These are phyloP conservation scores for Streblospio benedicti DNA, from an alignment of 1,140 invertebrate species.

Conservation along the genomic window DNA sequence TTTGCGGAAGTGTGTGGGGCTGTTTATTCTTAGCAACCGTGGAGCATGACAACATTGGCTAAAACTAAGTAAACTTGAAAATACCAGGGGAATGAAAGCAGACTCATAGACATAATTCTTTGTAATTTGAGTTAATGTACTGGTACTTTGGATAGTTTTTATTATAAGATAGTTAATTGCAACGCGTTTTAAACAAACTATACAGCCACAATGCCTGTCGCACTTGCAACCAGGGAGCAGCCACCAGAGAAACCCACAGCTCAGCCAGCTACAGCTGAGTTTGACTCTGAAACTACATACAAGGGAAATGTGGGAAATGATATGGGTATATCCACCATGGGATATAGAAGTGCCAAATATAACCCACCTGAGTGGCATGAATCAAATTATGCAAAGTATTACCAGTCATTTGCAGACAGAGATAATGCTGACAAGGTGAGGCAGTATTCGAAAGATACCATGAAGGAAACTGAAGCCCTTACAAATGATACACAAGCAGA, in stretches of 20 bases:
- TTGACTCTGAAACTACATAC: constrained; percentile 39
- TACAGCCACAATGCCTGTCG: background rate
- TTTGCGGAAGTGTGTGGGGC: no score
- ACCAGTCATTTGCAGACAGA: constrained; percentile 44
- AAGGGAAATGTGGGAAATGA: constrained; percentile 43
- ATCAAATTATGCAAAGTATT: constrained; percentile 47
- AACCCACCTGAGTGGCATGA: constrained; percentile 47
- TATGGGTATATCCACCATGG: constrained; percentile 46
- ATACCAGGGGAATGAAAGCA: no score
- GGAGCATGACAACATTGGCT: no score
- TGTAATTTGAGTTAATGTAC: no score
- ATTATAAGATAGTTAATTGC: no score
- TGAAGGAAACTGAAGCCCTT: constrained; percentile 29
- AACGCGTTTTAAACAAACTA: no score
- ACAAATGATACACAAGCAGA: constrained; percentile 43
- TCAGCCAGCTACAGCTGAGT: constrained; percentile 16
- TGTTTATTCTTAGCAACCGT: no score
- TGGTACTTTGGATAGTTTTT: no score
- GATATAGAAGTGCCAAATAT: constrained; percentile 42
- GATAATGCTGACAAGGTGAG: constrained; percentile 43
- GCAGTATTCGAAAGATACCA: constrained; percentile 37
- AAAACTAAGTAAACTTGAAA: no score
- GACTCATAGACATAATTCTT: no score
- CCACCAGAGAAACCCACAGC: constrained; percentile 4
- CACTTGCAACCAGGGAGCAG: background rate